Conservation (phyloP, 1,140 invertebrate genomes). For the Oppia nitens region DNA sequence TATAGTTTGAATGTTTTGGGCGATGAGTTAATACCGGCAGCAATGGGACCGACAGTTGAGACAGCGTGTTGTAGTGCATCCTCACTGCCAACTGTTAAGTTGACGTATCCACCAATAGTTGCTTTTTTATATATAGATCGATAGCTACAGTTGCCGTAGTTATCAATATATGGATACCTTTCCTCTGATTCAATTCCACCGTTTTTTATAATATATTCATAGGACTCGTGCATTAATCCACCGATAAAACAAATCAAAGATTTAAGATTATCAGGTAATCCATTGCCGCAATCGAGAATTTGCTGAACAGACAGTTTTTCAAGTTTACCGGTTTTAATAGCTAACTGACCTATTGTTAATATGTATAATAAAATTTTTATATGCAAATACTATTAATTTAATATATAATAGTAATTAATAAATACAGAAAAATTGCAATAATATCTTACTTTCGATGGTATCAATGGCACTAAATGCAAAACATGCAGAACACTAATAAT, state of each 20-base stretch:
- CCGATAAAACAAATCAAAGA: too few species aligned
- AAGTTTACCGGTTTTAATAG: not conserved
- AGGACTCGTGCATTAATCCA: conserved; percentile 80
- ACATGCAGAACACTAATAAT: conserved; percentile 17
- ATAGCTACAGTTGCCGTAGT: conserved; percentile 45
- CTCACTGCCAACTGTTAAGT: conserved; percentile 24
- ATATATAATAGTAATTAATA: too few species aligned
- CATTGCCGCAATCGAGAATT: conserved; percentile 3
- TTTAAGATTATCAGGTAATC: not conserved
- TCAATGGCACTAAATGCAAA: conserved; percentile 25
- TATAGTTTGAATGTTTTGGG: conserved; percentile 52
- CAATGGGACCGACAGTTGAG: conserved; percentile 37
- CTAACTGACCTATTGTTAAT: too few species aligned
- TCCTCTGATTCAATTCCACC: conserved; percentile 35
- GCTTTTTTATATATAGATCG: conserved; percentile 34
- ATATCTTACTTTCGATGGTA: conserved; percentile 13
- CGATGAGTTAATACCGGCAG: conserved; percentile 37
- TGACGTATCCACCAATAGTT: conserved; percentile 14
- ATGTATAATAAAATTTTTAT: too few species aligned
- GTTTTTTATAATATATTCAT: conserved; percentile 34
- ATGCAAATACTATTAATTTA: too few species aligned
- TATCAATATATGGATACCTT: conserved; percentile 28
- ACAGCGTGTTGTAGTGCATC: conserved; percentile 32
- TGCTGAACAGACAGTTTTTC: conserved; percentile 6
- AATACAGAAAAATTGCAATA: too few species aligned